Base-by-base conservation (phyloP, 2,113 vertebrate genomes). In the Sturnus vulgaris region DNA sequence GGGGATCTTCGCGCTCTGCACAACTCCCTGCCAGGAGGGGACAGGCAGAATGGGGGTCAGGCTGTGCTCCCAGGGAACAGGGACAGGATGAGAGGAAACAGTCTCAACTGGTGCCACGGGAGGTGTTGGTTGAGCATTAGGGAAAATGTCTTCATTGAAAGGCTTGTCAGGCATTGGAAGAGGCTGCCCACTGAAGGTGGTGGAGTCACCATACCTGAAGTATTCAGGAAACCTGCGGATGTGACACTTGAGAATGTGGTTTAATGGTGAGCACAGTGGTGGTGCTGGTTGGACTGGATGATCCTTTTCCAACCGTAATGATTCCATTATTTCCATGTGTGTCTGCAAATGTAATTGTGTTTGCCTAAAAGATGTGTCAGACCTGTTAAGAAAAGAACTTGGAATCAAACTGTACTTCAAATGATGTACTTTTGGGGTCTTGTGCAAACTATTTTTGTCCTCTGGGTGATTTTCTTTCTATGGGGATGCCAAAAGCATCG, bases 401-500 rank as follows among this genome's bases (percentile, higher is more conserved):
- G 60, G 76, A 76, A 40, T 42, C 40, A 46, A 75, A 30, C 53
- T 66, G 23, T 22, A 4, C 84, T 87, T 96, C 61, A 76, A 39
- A 69, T 66, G 2, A n/a, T 50, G 59, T 37, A 72, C 83, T 88
- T 57, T 1, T 20, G 42, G 59, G 19, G 39, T 70, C 55, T 84
- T 70, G 17, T 12, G 7, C 37, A 78, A 92, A 64, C 59, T 81
- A 3, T 66, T 86, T 95, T 88, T 94, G 46, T 96, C 80, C 82
- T 96, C 75, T 66, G 57, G 79, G 68, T 95, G 68, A 56, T 86
- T 95, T 93, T 69, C 69, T 81, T 73, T 96, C 93, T 78, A 70
- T 88, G 71, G 63, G 60, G 42, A 76, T 92, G 86, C 89, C 92
- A 93, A 77, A 95, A 92, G 50, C 70, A 20, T 92, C 79, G 42